These are phyloP conservation scores for Mya arenaria DNA, from an alignment of 1,140 invertebrate genomes.

Conservation along the genomic window DNA sequence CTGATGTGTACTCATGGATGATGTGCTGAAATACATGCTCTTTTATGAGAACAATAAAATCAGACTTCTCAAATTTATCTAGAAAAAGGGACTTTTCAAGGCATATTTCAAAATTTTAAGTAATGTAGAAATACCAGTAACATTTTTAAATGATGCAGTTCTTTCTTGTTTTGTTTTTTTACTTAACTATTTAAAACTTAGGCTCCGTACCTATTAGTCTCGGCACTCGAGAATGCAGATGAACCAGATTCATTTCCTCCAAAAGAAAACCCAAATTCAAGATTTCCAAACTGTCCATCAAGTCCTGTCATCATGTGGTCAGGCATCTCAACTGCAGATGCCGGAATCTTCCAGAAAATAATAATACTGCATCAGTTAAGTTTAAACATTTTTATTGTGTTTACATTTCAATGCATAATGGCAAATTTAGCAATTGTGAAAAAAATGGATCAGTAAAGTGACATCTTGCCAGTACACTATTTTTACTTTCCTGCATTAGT, in stretches of 20 bases:
- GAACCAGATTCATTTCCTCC: slow-evolving; percentile 64
- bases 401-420: no score
- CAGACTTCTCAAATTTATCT: background rate
- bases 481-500: no score
- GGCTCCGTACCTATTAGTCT: slow-evolving; percentile 61
- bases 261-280: slow-evolving; percentile 88
- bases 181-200: slow-evolving; percentile 7
- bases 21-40: slow-evolving; percentile 47
- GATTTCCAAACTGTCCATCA: slow-evolving; percentile 96
- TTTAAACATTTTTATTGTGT: background rate
- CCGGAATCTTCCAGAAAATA: slow-evolving; percentile 93
- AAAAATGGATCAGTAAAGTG: no score
- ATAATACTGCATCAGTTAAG: slow-evolving; percentile 26
- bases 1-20: slow-evolving; percentile 68
- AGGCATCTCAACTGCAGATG: slow-evolving; percentile 97
- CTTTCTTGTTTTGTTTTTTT: no score
- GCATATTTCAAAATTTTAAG: background rate
- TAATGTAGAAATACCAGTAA: background rate
- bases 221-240: slow-evolving; percentile 56
- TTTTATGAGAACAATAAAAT: background rate
- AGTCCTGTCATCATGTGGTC: slow-evolving; percentile 92
- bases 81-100: background rate
- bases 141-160: no score
- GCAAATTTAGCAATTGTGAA: no score
- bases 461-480: no score